Evolutionary conservation across 2,888 invertebrate genomes (phyloP).

Genomic region (Metopia argyrocephala): DNA sequence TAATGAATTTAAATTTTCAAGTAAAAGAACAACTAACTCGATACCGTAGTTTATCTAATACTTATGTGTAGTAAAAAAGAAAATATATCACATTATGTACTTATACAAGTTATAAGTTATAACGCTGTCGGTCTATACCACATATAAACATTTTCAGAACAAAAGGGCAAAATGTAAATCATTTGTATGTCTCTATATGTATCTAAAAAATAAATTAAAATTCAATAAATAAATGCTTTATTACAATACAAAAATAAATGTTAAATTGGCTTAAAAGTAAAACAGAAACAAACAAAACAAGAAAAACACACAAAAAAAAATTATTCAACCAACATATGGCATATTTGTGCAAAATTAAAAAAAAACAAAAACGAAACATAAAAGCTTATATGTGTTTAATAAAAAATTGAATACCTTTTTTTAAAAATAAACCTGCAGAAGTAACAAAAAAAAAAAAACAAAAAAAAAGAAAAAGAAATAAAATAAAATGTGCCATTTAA

Average conservation of each 20-base stretch:
- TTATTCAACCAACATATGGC: slow-evolving; percentile 1
- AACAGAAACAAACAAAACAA: not conserved
- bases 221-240: slow-evolving; percentile 16
- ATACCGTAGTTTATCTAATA: too few species aligned
- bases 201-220: slow-evolving; percentile 14
- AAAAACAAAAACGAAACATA: not conserved
- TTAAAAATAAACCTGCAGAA: not conserved
- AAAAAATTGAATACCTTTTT: not conserved
- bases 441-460: not conserved
- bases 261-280: too few species aligned
- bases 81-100: too few species aligned
- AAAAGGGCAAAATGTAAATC: not conserved
- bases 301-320: not conserved
- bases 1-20: too few species aligned
- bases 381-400: not conserved
- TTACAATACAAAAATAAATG: not conserved
- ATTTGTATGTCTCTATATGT: too few species aligned
- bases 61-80: too few species aligned
- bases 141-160: not conserved
- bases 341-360: not conserved
- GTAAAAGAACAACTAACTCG: too few species aligned
- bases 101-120: too few species aligned
- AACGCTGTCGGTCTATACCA: too few species aligned
- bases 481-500: not conserved
- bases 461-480: not conserved